Evolutionary conservation across 35 echinoderm and acorn worm genomes (phyloP), one percentile per base, ranked within the genome.

Genomic region (Ophioderma brevispina): DNA sequence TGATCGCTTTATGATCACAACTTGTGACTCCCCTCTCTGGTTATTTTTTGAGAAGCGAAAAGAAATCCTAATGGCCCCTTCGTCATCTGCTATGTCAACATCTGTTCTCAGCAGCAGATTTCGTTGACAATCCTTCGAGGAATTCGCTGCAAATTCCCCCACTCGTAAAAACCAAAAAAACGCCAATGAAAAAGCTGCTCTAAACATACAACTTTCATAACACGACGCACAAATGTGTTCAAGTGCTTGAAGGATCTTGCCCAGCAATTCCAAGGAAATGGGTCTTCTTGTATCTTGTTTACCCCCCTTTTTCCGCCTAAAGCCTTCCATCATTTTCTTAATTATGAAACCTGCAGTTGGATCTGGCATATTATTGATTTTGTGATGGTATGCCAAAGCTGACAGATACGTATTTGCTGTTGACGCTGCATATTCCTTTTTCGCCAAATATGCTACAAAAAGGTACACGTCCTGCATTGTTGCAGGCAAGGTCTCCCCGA

Each of bases 371-470:
- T 56, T 70, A 0, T 34, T 77, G 1, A 32, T 32, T 15, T 17
- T 18, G 31, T 75, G 5, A 30, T n/a, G 33, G 49, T 75, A 87
- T 11, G 85, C 55, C 21, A 87, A 30, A 3, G 49, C 85, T 0
- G 85, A 33, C 32, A 87, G n/a, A 78, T 87, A 87, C 36, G 85
- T 32, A 1, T 30, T 33, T 0, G 78, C 0, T 30, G 85, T 87
- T 19, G 33, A 35, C 77, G 85, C 64, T 8, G 82, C 82, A 30
- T 70, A 70, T 17, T 43, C 39, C 5, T 36, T 85, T 18, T 13
- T 14, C 5, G 82, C 76, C 5, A 85, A 43, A 64, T 70, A 37
- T 39, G 35, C 80, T 10, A 81, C 38, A 39, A 81, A 81, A 13
- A 34, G 36, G 13, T 34, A 8, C 4, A 70, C 17, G 3, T 5